These are phyloP conservation scores for Andrena camellia DNA, from an alignment of 2,888 invertebrate species.

Conservation along the genomic window DNA sequence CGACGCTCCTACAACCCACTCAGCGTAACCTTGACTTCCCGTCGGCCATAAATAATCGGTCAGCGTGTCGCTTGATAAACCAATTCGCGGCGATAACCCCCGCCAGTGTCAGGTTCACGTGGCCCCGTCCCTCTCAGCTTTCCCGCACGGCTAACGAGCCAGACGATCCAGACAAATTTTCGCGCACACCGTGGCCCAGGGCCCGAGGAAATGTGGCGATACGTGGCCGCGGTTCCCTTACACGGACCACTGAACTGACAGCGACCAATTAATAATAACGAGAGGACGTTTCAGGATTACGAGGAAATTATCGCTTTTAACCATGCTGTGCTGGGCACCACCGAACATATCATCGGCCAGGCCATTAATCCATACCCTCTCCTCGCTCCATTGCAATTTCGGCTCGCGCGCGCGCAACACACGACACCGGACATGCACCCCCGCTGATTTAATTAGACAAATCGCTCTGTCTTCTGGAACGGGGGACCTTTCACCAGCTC, in stretches of 20 bases:
- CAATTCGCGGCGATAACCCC: constrained; percentile 48
- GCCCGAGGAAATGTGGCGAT: constrained; percentile 54
- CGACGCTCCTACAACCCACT: neutral
- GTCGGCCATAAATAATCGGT: constrained; percentile 53
- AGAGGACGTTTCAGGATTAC: constrained; percentile 79
- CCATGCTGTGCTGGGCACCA: constrained; percentile 46
- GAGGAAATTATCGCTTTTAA: constrained; percentile 82
- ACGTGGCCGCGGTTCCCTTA: constrained; percentile 43
- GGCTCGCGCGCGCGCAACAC: constrained; percentile 32
- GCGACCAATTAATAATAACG: constrained; percentile 81
- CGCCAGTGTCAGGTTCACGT: neutral
- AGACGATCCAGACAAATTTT: constrained; percentile 60
- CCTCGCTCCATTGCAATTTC: constrained; percentile 65
- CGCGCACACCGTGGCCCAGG: neutral
- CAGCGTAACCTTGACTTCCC: constrained; percentile 55
- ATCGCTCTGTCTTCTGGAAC: constrained; percentile 61
- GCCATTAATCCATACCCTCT: constrained; percentile 74
- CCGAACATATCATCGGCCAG: constrained; percentile 68
- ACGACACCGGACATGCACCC: constrained; percentile 39
- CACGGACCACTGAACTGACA: constrained; percentile 63
- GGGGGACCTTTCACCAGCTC: constrained; percentile 13
- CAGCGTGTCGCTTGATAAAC: constrained; percentile 58
- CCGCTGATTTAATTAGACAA: constrained; percentile 71
- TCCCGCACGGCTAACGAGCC: constrained; percentile 52
- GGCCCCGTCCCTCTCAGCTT: constrained; percentile 49